A percentile compares a stretch with the other conserved stretches of the same genome.
phyloP scores from a whole-genome alignment of 2,888 invertebrate species.

The Drosophila longiperda region DNA sequence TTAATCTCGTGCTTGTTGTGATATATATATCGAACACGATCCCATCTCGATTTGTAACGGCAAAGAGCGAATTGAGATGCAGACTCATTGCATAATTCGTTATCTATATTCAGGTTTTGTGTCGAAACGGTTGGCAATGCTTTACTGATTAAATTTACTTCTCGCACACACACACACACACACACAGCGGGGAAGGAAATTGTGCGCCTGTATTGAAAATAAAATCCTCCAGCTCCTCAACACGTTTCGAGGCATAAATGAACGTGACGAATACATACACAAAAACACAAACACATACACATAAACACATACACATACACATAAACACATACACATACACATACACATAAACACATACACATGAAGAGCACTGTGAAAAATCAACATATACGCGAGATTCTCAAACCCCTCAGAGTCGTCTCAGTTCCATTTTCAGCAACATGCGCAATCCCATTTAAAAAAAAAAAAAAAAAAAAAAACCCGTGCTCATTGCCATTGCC shows the following conservation, averaged over 20 bases:
- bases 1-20: not conserved
- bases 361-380: not conserved
- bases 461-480: not conserved
- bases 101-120: conserved; percentile 84
- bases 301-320: not conserved
- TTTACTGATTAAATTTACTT: conserved; percentile 82
- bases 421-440: conserved; percentile 13
- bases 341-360: not conserved
- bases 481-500: conserved; percentile 28
- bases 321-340: not conserved
- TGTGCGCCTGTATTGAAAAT: conserved; percentile 66
- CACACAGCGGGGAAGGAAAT: conserved; percentile 19
- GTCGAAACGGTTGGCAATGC: conserved; percentile 73
- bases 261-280: conserved; percentile 57
- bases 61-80: conserved; percentile 14
- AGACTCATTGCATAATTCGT: conserved; percentile 77
- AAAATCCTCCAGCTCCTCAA: conserved; percentile 71
- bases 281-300: not conserved
- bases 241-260: conserved; percentile 73
- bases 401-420: conserved; percentile 13
- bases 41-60: conserved; percentile 17
- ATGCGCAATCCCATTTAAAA: conserved; percentile 15
- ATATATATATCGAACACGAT: conserved; percentile 3
- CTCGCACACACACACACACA: conserved; percentile 22
- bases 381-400: conserved; percentile 20